Conservation (phyloP, 2,888 invertebrate genomes). For the Elmis aenea region DNA sequence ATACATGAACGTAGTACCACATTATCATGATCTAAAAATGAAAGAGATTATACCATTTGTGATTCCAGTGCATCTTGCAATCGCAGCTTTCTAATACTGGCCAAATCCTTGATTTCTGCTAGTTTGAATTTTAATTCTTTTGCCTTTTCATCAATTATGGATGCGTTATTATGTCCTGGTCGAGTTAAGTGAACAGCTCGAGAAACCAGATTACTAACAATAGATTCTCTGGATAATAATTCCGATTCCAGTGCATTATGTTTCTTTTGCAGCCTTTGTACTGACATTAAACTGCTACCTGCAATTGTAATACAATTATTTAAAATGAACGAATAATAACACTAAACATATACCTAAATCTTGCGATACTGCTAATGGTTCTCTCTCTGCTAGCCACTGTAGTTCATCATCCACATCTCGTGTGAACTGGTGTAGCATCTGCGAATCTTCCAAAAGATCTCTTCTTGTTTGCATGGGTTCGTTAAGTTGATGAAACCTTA, state of each 20-base stretch:
- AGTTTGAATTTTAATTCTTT: conserved; percentile 66
- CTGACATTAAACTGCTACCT: conserved; percentile 58
- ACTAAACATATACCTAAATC: conserved; percentile 54
- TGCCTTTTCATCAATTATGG: conserved; percentile 64
- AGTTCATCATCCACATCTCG: conserved; percentile 91
- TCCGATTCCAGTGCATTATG: conserved; percentile 90
- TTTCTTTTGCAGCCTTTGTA: conserved; percentile 88
- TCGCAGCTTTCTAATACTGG: conserved; percentile 64
- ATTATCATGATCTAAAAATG: neutral
- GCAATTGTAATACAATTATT: too few relatives aligned
- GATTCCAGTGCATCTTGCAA: conserved; percentile 79
- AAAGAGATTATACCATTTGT: conserved; percentile 57
- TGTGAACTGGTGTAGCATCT: conserved; percentile 81
- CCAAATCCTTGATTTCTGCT: conserved; percentile 65
- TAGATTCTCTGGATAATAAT: conserved; percentile 78
- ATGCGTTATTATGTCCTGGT: conserved; percentile 79
- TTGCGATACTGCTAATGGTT: conserved; percentile 62
- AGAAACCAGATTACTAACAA: conserved; percentile 66
- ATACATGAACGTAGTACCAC: too few relatives aligned
- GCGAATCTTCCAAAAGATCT: conserved; percentile 89
- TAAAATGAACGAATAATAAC: conserved; percentile 50
- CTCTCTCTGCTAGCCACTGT: conserved; percentile 81
- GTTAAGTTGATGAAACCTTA: conserved; percentile 57
- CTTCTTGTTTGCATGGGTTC: conserved; percentile 88
- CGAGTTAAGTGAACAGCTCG: conserved; percentile 76